These are phyloP conservation scores for Aplysina aerophoba DNA, from an alignment of 37 sponge, comb jelly and placozoan species.

Conservation along the genomic window DNA sequence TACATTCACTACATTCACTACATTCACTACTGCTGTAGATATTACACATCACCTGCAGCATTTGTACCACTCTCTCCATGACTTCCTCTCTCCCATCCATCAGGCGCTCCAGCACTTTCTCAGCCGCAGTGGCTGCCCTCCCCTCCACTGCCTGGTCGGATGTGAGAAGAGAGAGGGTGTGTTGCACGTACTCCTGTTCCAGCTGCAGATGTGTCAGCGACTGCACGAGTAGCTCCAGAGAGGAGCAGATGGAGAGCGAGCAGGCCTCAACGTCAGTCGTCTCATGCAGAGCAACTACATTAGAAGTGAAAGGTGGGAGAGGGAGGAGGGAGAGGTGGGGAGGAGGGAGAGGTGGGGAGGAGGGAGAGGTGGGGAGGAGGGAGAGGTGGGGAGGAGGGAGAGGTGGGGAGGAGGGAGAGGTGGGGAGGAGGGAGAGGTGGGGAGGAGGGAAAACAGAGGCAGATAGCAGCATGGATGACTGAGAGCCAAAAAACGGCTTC, in stretches of 20 bases:
- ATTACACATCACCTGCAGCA: too few relatives aligned
- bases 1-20: too few relatives aligned
- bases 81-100: constrained; percentile 2
- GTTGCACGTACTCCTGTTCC: constrained; percentile 20
- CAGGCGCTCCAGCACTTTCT: not conserved
- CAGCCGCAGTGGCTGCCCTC: too few relatives aligned
- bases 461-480: too few relatives aligned
- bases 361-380: too few relatives aligned
- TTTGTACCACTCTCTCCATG: not conserved
- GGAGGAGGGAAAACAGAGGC: too few relatives aligned
- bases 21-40: too few relatives aligned
- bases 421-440: too few relatives aligned
- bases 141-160: not conserved
- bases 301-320: not conserved
- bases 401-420: too few relatives aligned
- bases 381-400: too few relatives aligned
- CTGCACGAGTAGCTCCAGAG: constrained; percentile 45
- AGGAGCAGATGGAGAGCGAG: constrained; percentile 35
- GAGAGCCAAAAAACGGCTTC: too few relatives aligned
- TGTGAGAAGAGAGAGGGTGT: not conserved
- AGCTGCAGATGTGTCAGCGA: constrained; percentile 6
- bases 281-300: constrained; percentile 28
- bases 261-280: constrained; percentile 16
- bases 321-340: not conserved
- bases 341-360: not conserved